These are phyloP conservation scores for Clytia hemisphaerica DNA, from an alignment of 30 jellyfish, hydroid and myxozoan species.

Conservation along the genomic window DNA sequence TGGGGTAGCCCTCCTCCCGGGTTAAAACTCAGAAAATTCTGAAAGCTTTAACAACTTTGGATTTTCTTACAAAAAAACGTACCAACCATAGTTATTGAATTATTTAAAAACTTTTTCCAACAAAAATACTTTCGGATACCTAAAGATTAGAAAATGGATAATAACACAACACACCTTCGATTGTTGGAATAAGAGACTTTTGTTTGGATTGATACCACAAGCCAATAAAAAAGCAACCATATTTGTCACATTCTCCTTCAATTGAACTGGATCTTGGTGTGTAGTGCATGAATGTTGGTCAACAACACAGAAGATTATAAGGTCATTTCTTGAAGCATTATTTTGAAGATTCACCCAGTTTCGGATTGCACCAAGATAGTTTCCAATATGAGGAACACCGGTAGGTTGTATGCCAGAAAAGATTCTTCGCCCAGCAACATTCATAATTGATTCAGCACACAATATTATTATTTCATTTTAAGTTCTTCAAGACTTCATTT, in stretches of 20 bases:
- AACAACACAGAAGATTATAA: constrained; percentile 62
- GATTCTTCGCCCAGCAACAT: constrained; percentile 43
- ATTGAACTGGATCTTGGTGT: constrained; percentile 33
- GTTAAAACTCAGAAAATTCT: constrained; percentile 69
- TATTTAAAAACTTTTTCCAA: no score
- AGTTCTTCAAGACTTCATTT: no score
- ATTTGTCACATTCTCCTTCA: constrained; percentile 26
- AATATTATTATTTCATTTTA: no score
- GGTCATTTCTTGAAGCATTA: constrained; percentile 1
- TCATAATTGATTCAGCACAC: no score
- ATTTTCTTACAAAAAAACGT: neutral
- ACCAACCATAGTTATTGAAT: no score
- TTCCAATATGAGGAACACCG: constrained; percentile 91
- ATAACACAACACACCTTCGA: constrained; percentile 46
- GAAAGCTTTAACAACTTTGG: constrained; percentile 72
- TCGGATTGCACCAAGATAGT: constrained; percentile 80
- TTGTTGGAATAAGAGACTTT: constrained; percentile 73
- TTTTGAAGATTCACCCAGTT: constrained; percentile 66
- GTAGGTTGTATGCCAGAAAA: constrained; percentile 94
- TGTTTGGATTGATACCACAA: constrained; percentile 56
- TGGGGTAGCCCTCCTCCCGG: no score
- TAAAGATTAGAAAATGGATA: no score
- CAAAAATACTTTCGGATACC: no score
- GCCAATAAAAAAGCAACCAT: constrained; percentile 69
- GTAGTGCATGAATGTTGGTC: constrained; percentile 71